Base-by-base conservation (phyloP, 2,888 invertebrate species). In the Eucera pruinosa region DNA sequence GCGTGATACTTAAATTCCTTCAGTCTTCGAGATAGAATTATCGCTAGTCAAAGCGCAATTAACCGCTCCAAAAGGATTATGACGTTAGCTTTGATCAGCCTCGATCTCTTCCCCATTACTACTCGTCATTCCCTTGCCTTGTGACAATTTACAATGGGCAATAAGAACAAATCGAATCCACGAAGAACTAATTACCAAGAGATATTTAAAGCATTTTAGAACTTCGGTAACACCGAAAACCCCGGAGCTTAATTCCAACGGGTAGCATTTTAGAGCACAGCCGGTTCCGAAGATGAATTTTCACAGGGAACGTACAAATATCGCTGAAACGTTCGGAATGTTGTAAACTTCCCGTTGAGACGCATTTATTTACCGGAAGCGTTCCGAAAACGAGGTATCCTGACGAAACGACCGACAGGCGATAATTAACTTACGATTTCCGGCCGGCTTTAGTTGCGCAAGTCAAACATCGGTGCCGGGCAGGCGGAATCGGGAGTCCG, bases 341-440 rank as follows among this genome's bases (percentile, higher is more conserved):
- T 13, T 23, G 9, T n/a, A 47, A 66, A 75, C n/a, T 73, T 65
- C 7, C 43, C 45, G 57, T 25, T 11, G 30, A 57, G 20, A 15
- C 58, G 66, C 62, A 60, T 66, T 72, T 70, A 62, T 71, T 80
- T 76, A 58, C 58, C 58, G 43, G 30, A 11, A 27, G 20, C 41
- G 18, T 0, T 11, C 47, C 57, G 72, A 60, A 67, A 77, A 69
- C 71, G 69, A 25, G 39, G 58, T 13, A 61, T 18, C 58, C 23
- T 13, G 43, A 52, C 65, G 52, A 62, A 55, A 58, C 55, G 55
- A 55, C 60, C 52, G 50, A 47, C 43, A 39, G 64, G 54, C 78
- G 66, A 84, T 82, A 84, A 85, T 82, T 85, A 85, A 85, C 85
- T 85, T 85, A 84, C 85, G 62, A 64, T 70, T 82, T 80, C 74